These are phyloP conservation scores for Anisognathus igniventris DNA, from an alignment of 2,797 vertebrate genomes.

Conservation along the genomic window DNA sequence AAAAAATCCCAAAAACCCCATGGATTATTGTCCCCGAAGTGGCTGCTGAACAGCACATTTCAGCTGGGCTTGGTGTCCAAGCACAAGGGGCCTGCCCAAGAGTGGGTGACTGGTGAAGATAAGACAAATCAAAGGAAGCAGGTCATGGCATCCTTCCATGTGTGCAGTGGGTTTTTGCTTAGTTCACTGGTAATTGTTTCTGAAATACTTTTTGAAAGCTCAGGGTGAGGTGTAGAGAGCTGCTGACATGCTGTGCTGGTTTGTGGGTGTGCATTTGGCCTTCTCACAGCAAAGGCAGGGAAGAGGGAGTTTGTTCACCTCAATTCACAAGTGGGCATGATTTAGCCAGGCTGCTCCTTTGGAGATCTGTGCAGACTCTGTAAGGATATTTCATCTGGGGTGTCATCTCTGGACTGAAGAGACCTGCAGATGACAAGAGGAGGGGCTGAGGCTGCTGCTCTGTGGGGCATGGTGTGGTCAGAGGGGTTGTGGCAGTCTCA, in stretches of 20 bases:
- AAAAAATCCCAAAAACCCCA: background rate
- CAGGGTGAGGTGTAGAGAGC: background rate
- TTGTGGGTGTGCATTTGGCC: background rate
- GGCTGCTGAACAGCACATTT: background rate
- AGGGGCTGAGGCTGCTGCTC: background rate
- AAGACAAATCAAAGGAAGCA: background rate
- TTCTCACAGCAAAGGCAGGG: background rate
- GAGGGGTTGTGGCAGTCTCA: background rate
- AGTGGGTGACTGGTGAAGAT: background rate
- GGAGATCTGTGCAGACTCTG: background rate
- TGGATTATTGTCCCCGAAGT: background rate
- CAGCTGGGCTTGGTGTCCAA: background rate
- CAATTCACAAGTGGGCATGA: background rate
- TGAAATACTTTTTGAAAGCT: background rate
- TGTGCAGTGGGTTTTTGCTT: background rate
- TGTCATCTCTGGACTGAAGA: background rate
- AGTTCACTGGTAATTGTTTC: background rate
- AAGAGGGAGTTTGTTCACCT: background rate
- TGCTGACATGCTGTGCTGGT: background rate
- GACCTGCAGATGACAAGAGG: background rate
- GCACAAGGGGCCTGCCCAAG: background rate
- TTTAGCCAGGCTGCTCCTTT: background rate
- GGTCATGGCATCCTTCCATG: rapidly evolving
- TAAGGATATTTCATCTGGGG: background rate
- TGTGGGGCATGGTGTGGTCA: rapidly evolving